phyloP scores from a whole-genome alignment of 64 coral and sea anemone genomes.

The Dendronephthya gigantea region DNA sequence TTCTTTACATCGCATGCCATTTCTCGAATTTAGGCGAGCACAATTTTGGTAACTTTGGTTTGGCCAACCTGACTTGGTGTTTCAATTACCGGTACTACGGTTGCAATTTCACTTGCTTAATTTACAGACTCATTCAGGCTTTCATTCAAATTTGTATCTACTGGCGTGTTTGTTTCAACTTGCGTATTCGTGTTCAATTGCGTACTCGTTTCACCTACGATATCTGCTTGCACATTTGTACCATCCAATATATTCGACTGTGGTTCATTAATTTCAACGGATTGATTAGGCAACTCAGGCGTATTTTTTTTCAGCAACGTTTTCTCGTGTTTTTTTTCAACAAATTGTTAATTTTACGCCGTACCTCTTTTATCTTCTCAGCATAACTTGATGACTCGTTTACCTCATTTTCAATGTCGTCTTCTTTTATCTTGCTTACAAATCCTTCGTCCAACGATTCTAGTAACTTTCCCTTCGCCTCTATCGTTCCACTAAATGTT shows the following conservation, averaged over 20 bases:
- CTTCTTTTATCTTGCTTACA: not conserved
- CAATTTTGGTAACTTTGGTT: not conserved
- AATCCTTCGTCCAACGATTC: not conserved
- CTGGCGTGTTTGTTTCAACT: not conserved
- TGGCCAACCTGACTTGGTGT: not conserved
- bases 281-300: too few species aligned
- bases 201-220: not conserved
- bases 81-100: not conserved
- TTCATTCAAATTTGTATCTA: not conserved
- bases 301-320: not conserved
- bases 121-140: not conserved
- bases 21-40: not conserved
- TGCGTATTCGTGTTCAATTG: not conserved
- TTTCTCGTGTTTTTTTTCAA: not conserved
- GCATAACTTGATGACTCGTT: not conserved
- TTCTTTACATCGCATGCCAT: slow-evolving; percentile 6
- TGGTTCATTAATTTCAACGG: too few species aligned
- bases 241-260: too few species aligned
- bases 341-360: not conserved
- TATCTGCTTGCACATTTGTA: too few species aligned
- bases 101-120: not conserved
- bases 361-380: not conserved
- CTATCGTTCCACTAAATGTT: not conserved
- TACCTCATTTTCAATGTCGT: not conserved
- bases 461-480: not conserved